Evolutionary conservation across 2,888 invertebrate species (phyloP).

Genomic region (Eucera pruinosa): DNA sequence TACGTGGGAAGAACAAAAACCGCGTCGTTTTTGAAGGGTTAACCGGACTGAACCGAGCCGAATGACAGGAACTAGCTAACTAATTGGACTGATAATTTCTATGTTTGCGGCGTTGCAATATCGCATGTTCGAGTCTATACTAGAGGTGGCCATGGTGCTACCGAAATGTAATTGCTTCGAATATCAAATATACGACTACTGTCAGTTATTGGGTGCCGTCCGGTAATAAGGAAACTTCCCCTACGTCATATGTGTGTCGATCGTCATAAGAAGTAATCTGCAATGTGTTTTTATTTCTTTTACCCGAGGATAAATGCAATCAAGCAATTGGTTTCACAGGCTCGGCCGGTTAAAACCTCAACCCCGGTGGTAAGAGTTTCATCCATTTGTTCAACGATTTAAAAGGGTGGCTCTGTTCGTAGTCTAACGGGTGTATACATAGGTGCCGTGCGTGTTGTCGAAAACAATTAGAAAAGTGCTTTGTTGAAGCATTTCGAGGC

Average conservation of each 20-base stretch:
- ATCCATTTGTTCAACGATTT: constrained; percentile 71
- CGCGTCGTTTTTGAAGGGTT: too few species aligned
- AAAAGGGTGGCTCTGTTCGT: constrained; percentile 62
- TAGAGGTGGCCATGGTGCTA: too few species aligned
- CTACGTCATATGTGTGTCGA: constrained; percentile 3
- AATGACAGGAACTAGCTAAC: too few species aligned
- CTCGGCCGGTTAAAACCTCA: constrained; percentile 62
- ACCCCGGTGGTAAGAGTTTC: constrained; percentile 65
- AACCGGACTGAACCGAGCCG: too few species aligned
- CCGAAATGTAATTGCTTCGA: too few species aligned
- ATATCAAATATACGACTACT: too few species aligned
- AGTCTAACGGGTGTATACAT: constrained; percentile 5
- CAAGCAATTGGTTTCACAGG: constrained; percentile 67
- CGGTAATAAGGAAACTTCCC: too few species aligned
- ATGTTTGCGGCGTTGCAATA: too few species aligned
- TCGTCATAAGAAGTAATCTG: constrained; percentile 50
- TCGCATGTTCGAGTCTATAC: too few species aligned
- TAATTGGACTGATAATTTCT: too few species aligned
- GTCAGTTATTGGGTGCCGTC: too few species aligned
- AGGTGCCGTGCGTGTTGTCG: constrained; percentile 39
- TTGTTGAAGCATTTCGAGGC: constrained; percentile 46
- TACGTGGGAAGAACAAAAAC: too few species aligned
- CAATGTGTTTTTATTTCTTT: constrained; percentile 49
- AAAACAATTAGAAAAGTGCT: constrained; percentile 73
- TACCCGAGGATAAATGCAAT: constrained; percentile 65